Evolutionary conservation across 2,888 invertebrate species (phyloP).

Genomic region (Chrysomela aeneicollis): DNA sequence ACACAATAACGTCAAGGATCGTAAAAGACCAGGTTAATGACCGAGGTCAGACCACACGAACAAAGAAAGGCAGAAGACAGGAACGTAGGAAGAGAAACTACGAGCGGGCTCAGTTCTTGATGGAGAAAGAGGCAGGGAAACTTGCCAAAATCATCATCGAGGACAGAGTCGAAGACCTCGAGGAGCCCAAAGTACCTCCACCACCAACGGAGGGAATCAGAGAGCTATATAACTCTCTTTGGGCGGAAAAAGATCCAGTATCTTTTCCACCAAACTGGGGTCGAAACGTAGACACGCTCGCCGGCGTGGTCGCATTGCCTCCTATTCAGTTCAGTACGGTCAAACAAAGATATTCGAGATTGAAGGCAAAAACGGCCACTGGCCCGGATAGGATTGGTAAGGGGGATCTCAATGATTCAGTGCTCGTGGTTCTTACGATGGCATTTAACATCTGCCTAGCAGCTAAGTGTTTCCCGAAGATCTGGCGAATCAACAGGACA

Average conservation of each 20-base stretch:
- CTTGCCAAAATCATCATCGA: neutral
- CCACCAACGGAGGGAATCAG: neutral
- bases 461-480: conserved; percentile 1
- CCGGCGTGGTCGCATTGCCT: neutral
- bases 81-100: neutral
- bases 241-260: neutral
- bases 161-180: neutral
- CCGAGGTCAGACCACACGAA: neutral
- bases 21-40: neutral
- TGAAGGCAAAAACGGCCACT: neutral
- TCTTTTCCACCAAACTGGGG: neutral
- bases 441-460: neutral
- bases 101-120: neutral
- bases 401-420: neutral
- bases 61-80: neutral
- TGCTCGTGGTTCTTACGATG: neutral
- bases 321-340: neutral
- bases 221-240: neutral
- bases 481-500: conserved; percentile 5
- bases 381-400: neutral
- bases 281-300: neutral
- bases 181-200: neutral
- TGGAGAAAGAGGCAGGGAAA: neutral
- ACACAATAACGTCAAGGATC: neutral
- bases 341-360: neutral